Evolutionary conservation across 2,888 invertebrate genomes (phyloP).

Genomic region (Desoria tigrina): DNA sequence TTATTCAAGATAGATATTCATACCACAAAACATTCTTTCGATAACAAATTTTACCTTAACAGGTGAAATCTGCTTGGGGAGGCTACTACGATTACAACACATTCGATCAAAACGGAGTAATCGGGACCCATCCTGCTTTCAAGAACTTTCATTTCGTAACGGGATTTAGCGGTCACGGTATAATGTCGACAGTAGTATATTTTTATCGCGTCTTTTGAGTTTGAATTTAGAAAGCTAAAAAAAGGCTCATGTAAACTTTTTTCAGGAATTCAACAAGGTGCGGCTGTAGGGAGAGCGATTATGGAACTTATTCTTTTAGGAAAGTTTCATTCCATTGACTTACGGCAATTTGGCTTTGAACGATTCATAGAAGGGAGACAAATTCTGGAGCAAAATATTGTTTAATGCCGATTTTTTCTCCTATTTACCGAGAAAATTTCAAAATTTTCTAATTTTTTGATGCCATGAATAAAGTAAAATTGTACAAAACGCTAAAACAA

Average conservation of each 20-base stretch:
- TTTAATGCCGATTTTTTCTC: no score
- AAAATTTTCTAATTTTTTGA: no score
- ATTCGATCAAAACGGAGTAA: slow-evolving; percentile 86
- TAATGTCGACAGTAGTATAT: no score
- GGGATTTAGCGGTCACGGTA: slow-evolving; percentile 90
- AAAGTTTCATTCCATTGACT: slow-evolving; percentile 73
- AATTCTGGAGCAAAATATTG: slow-evolving; percentile 65
- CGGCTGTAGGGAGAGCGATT: slow-evolving; percentile 86
- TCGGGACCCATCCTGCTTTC: slow-evolving; percentile 84
- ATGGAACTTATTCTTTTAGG: slow-evolving; percentile 80
- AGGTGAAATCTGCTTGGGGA: slow-evolving; percentile 76
- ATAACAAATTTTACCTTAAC: no score
- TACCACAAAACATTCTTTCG: no score
- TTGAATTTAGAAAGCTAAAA: no score
- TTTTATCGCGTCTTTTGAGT: neutral
- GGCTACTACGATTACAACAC: slow-evolving; percentile 88
- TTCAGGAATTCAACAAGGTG: slow-evolving; percentile 84
- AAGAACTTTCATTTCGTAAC: slow-evolving; percentile 81
- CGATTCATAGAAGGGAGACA: slow-evolving; percentile 68
- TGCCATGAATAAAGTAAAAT: no score
- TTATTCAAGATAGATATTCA: no score
- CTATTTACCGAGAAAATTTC: neutral
- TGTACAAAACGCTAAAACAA: no score
- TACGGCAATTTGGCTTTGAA: slow-evolving; percentile 76
- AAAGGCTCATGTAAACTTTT: no score